These are phyloP conservation scores for Anableps anableps DNA, from an alignment of 2,797 vertebrate species.

Conservation along the genomic window DNA sequence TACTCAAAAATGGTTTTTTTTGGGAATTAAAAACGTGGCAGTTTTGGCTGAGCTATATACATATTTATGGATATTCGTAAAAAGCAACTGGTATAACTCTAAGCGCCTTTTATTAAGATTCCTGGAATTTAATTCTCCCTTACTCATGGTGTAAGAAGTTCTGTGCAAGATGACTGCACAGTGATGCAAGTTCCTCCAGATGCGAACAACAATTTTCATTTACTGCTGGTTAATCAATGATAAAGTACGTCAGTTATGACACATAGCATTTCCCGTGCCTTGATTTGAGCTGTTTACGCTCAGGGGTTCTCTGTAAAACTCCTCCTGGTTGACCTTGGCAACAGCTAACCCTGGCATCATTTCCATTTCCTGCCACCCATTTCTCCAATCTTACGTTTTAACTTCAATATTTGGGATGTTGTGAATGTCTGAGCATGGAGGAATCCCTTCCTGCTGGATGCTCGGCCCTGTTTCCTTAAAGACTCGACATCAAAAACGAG, in stretches of 20 bases:
- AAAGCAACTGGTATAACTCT: not conserved
- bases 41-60: not conserved
- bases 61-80: not conserved
- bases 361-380: constrained; percentile 69
- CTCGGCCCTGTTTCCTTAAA: constrained; percentile 80
- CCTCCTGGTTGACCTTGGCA: constrained; percentile 76
- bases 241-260: constrained; percentile 70
- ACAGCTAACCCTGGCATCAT: constrained; percentile 71
- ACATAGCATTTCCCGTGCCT: constrained; percentile 70
- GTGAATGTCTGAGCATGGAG: constrained; percentile 82
- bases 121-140: not conserved
- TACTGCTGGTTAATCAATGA: constrained; percentile 50
- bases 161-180: constrained; percentile 15
- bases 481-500: constrained; percentile 83
- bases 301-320: constrained; percentile 62
- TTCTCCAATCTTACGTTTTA: constrained; percentile 54
- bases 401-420: constrained; percentile 75
- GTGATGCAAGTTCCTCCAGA: constrained; percentile 45
- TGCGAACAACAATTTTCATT: constrained; percentile 49
- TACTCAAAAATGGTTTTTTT: not conserved
- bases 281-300: constrained; percentile 76
- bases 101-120: not conserved
- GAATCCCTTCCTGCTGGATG: constrained; percentile 84
- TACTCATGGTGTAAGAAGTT: not conserved
- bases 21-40: not conserved